These are phyloP conservation scores for Apaloderma vittatum DNA, from an alignment of 2,113 vertebrate species.

Conservation along the genomic window DNA sequence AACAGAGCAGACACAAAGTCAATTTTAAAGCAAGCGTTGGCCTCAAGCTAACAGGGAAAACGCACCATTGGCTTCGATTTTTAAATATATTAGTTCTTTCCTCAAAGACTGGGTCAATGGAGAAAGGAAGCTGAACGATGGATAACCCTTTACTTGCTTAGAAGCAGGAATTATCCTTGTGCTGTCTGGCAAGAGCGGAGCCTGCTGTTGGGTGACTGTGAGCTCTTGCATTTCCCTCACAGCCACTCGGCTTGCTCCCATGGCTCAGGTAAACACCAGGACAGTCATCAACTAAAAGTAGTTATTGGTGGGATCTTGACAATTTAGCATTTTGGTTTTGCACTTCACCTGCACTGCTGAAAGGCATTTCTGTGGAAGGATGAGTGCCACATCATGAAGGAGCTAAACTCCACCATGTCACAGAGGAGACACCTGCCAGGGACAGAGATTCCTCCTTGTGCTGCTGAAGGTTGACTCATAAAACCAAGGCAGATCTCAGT, in stretches of 20 bases:
- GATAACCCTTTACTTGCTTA: not conserved
- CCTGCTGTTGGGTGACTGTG: not conserved
- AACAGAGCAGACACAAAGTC: not conserved
- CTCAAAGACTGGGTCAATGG: conserved; percentile 7
- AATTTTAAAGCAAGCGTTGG: not conserved
- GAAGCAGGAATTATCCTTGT: not conserved
- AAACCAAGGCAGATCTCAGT: not conserved
- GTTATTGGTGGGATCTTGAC: not conserved
- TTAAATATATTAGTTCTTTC: conserved; percentile 16
- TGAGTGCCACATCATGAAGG: fast-evolving
- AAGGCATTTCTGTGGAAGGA: not conserved
- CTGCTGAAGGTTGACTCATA: not conserved
- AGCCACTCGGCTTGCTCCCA: not conserved
- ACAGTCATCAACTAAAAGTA: not conserved
- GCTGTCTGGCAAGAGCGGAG: not conserved
- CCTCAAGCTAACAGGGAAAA: not conserved
- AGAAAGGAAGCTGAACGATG: not conserved
- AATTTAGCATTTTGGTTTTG: not conserved
- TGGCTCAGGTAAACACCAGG: not conserved
- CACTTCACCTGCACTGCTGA: not conserved
- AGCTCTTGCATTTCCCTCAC: not conserved
- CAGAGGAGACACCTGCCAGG: not conserved
- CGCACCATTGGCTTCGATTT: conserved; percentile 47
- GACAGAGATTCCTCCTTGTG: not conserved
- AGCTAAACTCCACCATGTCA: not conserved